Evolutionary conservation across 37 sponge, comb jelly and placozoan genomes (phyloP).

Genomic region (Diacarnus erythraeanus): DNA sequence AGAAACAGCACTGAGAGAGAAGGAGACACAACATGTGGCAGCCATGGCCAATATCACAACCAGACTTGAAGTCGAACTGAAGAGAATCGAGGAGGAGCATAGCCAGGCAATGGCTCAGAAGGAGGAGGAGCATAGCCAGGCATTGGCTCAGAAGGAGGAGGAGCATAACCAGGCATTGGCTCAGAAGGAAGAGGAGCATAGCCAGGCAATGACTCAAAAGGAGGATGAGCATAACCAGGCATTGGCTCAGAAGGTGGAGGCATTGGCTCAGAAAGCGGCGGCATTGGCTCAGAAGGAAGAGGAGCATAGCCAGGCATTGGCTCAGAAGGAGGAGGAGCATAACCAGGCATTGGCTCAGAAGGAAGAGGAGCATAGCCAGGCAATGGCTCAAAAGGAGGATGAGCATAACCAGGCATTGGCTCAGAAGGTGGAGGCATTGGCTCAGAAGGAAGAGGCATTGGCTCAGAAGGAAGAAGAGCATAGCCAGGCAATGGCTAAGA

Average conservation of each 20-base stretch:
- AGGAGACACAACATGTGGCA: neutral
- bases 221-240: slow-evolving; percentile 4
- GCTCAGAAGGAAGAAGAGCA: neutral
- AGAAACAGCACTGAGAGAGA: neutral
- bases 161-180: neutral
- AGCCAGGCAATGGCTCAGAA: neutral
- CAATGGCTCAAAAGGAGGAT: neutral
- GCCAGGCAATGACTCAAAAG: neutral
- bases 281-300: neutral
- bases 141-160: neutral
- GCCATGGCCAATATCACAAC: neutral
- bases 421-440: slow-evolving; percentile 1
- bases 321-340: neutral
- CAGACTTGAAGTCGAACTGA: no score
- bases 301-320: neutral
- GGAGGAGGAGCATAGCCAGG: no score
- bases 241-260: neutral
- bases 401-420: neutral
- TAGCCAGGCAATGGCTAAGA: neutral
- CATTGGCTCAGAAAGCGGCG: neutral
- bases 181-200: slow-evolving; percentile 2
- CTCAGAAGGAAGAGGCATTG: neutral
- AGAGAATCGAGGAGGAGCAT: neutral
- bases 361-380: neutral
- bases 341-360: neutral